Conservation (phyloP, 2,797 vertebrate genomes). For the Telmatherina bonti region DNA sequence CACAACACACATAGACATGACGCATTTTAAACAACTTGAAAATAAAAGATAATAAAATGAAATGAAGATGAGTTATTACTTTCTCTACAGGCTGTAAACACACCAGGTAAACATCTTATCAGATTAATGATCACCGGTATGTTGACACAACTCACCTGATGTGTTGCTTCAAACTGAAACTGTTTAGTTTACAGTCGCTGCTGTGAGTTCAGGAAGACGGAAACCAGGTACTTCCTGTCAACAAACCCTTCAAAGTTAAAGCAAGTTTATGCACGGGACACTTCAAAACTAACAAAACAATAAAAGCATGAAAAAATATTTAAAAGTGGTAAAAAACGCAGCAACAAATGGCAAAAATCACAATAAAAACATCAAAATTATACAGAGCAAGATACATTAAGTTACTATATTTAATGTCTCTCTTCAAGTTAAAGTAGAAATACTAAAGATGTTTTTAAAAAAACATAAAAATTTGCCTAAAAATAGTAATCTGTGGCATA, state of each 20-base stretch:
- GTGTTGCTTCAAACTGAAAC: accelerated
- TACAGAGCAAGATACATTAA: too few species aligned
- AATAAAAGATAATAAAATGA: not conserved
- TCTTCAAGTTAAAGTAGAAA: too few species aligned
- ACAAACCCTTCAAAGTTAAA: not conserved
- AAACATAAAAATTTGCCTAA: not conserved
- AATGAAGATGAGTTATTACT: not conserved
- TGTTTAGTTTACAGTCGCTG: too few species aligned
- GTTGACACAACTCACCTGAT: not conserved
- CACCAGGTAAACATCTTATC: not conserved
- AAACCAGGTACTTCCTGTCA: not conserved
- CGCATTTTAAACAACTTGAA: not conserved
- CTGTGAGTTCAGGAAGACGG: not conserved
- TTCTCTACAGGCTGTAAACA: not conserved
- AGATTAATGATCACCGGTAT: not conserved
- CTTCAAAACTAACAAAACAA: not conserved
- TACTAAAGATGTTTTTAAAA: too few species aligned
- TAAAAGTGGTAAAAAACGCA: too few species aligned
- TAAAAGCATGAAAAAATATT: too few species aligned
- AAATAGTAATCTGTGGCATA: too few species aligned
- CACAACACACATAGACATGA: not conserved
- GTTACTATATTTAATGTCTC: too few species aligned
- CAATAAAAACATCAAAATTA: too few species aligned
- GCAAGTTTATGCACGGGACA: not conserved
- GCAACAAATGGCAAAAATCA: too few species aligned